phyloP scores from a whole-genome alignment of 1,140 invertebrate genomes.

The Pogonomyrmex californicus region DNA sequence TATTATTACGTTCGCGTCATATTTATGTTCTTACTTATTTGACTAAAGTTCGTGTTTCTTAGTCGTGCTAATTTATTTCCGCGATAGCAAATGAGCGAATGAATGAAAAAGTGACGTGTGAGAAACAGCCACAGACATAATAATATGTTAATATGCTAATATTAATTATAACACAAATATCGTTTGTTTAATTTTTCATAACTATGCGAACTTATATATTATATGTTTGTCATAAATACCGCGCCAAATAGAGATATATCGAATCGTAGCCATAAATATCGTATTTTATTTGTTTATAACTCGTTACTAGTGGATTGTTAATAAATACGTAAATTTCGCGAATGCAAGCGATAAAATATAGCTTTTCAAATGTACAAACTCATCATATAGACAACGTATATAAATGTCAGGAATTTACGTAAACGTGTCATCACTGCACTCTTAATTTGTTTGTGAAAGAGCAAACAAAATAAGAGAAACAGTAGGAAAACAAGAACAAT shows the following conservation, averaged over 20 bases:
- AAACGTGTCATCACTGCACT: neutral
- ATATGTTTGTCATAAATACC: neutral
- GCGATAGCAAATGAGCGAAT: too few relatives aligned
- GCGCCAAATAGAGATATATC: neutral
- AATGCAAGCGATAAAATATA: neutral
- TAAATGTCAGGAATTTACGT: neutral
- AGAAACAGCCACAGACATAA: too few relatives aligned
- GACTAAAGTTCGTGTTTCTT: too few relatives aligned
- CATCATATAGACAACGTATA: neutral
- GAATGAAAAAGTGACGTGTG: too few relatives aligned
- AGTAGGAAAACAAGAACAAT: neutral
- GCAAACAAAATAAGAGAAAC: neutral
- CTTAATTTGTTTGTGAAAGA: slow-evolving; percentile 1
- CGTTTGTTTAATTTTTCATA: neutral
- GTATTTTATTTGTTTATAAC: slow-evolving; percentile 6
- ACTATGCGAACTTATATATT: neutral
- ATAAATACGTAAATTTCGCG: neutral
- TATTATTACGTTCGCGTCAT: too few relatives aligned
- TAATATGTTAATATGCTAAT: too few relatives aligned
- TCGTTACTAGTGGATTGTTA: slow-evolving; percentile 22
- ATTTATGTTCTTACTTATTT: too few relatives aligned
- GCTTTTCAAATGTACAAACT: neutral
- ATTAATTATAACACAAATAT: too few relatives aligned
- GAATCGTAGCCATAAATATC: neutral
- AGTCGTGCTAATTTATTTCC: too few relatives aligned